Conservation (phyloP, 2,888 invertebrate genomes). For the Dryadula phaetusa region DNA sequence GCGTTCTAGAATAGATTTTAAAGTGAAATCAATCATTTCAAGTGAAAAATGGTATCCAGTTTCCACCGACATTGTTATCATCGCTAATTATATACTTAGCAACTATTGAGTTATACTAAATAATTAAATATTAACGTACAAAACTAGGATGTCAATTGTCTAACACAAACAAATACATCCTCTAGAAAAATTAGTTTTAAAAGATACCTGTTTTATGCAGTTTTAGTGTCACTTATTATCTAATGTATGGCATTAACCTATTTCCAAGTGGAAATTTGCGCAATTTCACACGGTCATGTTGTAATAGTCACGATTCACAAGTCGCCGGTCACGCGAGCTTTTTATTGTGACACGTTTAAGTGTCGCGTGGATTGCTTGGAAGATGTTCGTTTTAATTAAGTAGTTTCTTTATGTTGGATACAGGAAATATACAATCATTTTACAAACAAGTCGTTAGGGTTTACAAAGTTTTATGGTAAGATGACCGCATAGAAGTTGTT, state of each 20-base stretch:
- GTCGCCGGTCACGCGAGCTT: conserved; percentile 27
- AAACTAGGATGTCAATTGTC: background rate
- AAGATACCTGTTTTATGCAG: conserved; percentile 1
- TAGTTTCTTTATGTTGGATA: background rate
- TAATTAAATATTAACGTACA: background rate
- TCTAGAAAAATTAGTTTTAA: background rate
- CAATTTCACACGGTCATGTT: conserved; percentile 23
- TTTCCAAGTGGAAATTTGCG: conserved; percentile 25
- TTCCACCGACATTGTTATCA: background rate
- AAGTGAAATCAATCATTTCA: too few relatives aligned
- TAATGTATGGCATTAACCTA: conserved; percentile 27
- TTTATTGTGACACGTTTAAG: conserved; percentile 22
- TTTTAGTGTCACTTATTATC: conserved; percentile 19
- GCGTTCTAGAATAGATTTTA: too few relatives aligned
- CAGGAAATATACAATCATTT: background rate
- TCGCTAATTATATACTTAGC: background rate
- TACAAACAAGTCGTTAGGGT: background rate
- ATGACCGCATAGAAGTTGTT: too few relatives aligned
- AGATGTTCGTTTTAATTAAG: background rate
- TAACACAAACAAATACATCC: background rate
- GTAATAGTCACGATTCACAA: conserved; percentile 21
- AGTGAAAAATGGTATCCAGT: too few relatives aligned
- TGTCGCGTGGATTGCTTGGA: conserved; percentile 11
- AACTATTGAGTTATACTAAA: background rate
- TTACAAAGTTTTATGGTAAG: background rate